phyloP scores from a whole-genome alignment of 2,113 vertebrate genomes.

The Riparia riparia region DNA sequence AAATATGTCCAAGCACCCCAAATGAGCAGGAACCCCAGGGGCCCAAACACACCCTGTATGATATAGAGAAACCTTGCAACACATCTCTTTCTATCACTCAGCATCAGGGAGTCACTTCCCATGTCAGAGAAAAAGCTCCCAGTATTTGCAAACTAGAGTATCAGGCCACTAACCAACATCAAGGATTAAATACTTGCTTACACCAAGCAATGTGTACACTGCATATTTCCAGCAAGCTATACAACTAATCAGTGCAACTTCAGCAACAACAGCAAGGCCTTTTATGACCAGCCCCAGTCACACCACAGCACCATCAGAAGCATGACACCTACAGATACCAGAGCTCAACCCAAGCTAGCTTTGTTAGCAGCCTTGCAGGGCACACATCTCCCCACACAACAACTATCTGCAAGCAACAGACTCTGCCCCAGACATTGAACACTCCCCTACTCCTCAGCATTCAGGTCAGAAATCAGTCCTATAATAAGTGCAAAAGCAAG shows the following conservation, averaged over 20 bases:
- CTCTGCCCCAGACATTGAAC: neutral
- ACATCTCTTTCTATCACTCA: neutral
- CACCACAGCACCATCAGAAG: neutral
- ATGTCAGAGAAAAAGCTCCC: neutral
- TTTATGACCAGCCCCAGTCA: neutral
- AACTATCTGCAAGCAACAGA: neutral
- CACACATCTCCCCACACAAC: neutral
- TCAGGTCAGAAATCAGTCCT: neutral
- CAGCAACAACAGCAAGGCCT: constrained; percentile 35
- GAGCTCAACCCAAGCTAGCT: neutral
- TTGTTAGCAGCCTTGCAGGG: neutral
- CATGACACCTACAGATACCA: neutral
- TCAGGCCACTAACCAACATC: neutral
- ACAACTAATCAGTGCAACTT: constrained; percentile 32
- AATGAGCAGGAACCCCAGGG: neutral
- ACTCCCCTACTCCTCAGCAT: neutral
- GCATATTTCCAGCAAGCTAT: neutral
- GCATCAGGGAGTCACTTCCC: neutral
- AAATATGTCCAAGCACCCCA: neutral
- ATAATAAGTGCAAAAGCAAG: neutral
- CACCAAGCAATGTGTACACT: neutral
- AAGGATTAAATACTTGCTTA: constrained; percentile 44
- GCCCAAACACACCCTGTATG: neutral
- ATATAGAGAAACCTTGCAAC: constrained; percentile 15
- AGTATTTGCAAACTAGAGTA: neutral